Evolutionary conservation across 2,113 vertebrate species (phyloP).

Genomic region (Ia io): DNA sequence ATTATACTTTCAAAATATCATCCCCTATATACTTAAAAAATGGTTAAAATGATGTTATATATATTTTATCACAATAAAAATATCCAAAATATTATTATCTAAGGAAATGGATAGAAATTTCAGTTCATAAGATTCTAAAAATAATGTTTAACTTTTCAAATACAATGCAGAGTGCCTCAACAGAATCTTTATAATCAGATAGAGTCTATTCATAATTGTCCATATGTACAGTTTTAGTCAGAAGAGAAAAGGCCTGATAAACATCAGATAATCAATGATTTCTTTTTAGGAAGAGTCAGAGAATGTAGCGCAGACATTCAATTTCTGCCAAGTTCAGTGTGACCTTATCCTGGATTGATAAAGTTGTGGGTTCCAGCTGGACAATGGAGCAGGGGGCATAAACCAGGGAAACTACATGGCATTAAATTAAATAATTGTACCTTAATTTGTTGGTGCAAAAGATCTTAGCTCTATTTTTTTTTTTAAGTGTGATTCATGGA

Average conservation of each 20-base stretch:
- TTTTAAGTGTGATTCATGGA: not conserved
- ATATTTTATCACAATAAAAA: not conserved
- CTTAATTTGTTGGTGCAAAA: not conserved
- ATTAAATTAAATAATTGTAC: not conserved
- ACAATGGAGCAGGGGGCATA: not conserved
- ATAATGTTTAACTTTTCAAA: slow-evolving; percentile 36
- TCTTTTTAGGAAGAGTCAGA: not conserved
- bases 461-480: not conserved
- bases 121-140: slow-evolving; percentile 23
- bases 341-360: not conserved
- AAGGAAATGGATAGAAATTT: slow-evolving; percentile 24
- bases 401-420: not conserved
- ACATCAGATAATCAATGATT: not conserved
- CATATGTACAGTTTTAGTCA: not conserved
- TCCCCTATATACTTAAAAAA: not conserved
- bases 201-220: not conserved
- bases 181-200: not conserved
- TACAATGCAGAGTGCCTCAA: not conserved
- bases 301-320: not conserved
- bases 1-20: not conserved
- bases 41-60: not conserved
- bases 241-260: not conserved
- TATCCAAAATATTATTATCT: not conserved
- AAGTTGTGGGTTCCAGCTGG: not conserved
- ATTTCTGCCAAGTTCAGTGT: not conserved